phyloP scores from a whole-genome alignment of 2,888 invertebrate genomes.

The Limnephilus rhombicus region DNA sequence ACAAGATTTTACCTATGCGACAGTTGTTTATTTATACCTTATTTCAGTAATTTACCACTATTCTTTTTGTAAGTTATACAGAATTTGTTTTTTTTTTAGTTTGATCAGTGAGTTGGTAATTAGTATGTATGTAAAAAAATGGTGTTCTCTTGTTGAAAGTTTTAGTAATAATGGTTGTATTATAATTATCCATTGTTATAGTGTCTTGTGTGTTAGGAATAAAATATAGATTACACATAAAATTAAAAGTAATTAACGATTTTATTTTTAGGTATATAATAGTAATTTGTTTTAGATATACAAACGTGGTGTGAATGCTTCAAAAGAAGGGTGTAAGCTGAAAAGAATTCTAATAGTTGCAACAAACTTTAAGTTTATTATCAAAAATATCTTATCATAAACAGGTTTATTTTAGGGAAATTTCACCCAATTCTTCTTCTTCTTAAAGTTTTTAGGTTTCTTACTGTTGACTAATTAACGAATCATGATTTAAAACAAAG shows the following conservation, averaged over 20 bases:
- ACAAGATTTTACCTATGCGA: conserved; percentile 7
- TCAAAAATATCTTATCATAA: no score
- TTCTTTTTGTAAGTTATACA: neutral
- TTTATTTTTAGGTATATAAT: neutral
- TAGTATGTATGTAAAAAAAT: neutral
- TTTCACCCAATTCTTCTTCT: neutral
- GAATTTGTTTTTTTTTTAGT: neutral
- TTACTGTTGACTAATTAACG: neutral
- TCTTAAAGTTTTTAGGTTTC: neutral
- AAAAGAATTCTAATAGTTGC: neutral
- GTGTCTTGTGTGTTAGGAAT: neutral
- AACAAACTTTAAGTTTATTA: neutral
- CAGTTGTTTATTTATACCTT: neutral
- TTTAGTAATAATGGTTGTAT: neutral
- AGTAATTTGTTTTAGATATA: neutral
- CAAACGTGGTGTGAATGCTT: neutral
- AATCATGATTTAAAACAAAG: neutral
- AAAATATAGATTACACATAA: neutral
- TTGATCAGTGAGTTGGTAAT: neutral
- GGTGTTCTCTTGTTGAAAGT: neutral
- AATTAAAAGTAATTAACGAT: neutral
- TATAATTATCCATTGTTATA: neutral
- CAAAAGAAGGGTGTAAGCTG: neutral
- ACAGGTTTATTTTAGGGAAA: no score
- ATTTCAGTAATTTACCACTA: neutral